A percentile compares a stretch with the other conserved stretches of the same genome.
Conservation (phyloP, 1,140 invertebrate genomes). For the Drosophila chauvacae region DNA sequence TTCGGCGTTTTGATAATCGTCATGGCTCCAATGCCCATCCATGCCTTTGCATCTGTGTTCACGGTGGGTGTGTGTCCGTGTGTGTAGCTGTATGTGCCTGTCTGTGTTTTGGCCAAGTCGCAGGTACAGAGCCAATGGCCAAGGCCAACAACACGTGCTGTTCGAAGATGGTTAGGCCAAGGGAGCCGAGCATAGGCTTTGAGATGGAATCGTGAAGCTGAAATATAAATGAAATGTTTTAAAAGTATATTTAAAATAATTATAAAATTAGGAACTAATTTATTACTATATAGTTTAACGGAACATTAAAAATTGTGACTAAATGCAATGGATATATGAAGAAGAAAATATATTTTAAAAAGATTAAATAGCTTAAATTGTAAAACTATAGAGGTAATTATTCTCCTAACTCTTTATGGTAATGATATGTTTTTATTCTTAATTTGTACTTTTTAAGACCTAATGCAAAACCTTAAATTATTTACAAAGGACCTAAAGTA, state of each 20-base stretch:
- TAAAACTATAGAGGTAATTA: background rate
- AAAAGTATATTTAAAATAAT: background rate
- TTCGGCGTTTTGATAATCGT: constrained; percentile 62
- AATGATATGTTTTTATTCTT: background rate
- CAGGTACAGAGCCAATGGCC: constrained; percentile 55
- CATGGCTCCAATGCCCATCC: constrained; percentile 13
- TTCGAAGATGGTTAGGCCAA: constrained; percentile 39
- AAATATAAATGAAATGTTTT: background rate
- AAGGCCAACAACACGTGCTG: constrained; percentile 79
- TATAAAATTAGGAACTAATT: no score
- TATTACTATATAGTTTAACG: background rate
- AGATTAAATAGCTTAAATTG: background rate
- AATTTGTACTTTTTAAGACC: no score
- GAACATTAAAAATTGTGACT: rapidly evolving
- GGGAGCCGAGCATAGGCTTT: background rate
- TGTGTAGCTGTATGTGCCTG: constrained; percentile 5
- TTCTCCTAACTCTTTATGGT: background rate
- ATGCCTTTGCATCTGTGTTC: constrained; percentile 5
- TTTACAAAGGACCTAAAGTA: no score
- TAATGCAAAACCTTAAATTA: no score
- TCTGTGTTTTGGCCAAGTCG: constrained; percentile 41
- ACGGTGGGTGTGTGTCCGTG: constrained; percentile 3
- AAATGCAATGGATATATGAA: background rate
- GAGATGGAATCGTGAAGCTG: constrained; percentile 11
- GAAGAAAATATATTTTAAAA: background rate